phyloP scores from a whole-genome alignment of 2,888 invertebrate species.

The Alcis repandata region DNA sequence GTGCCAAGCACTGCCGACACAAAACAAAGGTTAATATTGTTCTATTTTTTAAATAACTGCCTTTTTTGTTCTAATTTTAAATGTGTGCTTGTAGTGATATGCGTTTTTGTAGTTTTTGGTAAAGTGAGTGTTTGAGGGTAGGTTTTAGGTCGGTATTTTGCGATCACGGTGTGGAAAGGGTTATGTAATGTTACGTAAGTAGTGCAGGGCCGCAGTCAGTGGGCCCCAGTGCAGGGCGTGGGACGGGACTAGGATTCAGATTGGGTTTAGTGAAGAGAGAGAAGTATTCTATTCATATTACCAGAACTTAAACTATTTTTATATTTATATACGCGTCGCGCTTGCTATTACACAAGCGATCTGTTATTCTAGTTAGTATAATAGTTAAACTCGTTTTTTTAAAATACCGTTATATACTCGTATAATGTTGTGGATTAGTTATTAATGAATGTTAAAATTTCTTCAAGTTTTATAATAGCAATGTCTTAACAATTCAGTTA shows the following conservation, averaged over 20 bases:
- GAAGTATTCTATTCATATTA: not conserved
- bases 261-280: not conserved
- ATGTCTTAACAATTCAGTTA: too few relatives aligned
- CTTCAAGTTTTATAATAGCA: too few relatives aligned
- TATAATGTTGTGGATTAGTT: too few relatives aligned
- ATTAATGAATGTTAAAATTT: too few relatives aligned
- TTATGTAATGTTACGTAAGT: constrained; percentile 47
- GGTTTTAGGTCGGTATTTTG: constrained; percentile 26
- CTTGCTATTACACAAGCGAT: not conserved
- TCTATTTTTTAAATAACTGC: constrained; percentile 44
- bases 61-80: constrained; percentile 41
- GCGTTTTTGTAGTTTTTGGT: constrained; percentile 18
- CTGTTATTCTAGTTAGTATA: too few relatives aligned
- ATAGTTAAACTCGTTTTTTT: too few relatives aligned
- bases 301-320: too few relatives aligned
- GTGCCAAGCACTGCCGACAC: constrained; percentile 76
- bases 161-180: constrained; percentile 42
- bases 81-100: constrained; percentile 50
- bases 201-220: constrained; percentile 12
- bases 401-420: too few relatives aligned
- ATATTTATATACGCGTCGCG: not conserved
- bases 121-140: constrained; percentile 27
- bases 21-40: constrained; percentile 75
- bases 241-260: not conserved
- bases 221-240: not conserved